These are phyloP conservation scores for Drosophila atroscutellata DNA, from an alignment of 2,888 invertebrate species.

Conservation along the genomic window DNA sequence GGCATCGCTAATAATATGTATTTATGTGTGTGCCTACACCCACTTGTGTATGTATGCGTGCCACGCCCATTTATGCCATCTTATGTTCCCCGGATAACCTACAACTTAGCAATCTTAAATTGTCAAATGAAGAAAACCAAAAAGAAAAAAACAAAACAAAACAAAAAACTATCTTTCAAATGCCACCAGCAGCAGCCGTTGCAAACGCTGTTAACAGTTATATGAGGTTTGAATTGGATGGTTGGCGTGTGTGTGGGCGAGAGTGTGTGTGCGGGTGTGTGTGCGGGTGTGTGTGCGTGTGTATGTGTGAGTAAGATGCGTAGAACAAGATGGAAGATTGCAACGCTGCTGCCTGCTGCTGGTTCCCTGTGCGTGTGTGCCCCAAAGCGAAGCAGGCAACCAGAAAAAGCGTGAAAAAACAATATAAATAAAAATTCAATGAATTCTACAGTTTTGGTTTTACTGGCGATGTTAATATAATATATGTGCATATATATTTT, in stretches of 20 bases:
- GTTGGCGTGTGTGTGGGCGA: not conserved
- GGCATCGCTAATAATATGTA: conserved; percentile 26
- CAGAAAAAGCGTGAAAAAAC: conserved; percentile 66
- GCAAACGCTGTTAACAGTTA: conserved; percentile 1
- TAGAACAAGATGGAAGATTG: conserved; percentile 1
- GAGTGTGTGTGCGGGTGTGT: not conserved
- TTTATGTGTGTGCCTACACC: conserved; percentile 20
- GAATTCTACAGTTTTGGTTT: not conserved
- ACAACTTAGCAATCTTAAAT: conserved; percentile 32
- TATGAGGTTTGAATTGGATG: not conserved
- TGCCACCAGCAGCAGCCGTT: conserved; percentile 34
- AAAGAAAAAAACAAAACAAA: not conserved
- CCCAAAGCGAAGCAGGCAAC: conserved; percentile 38
- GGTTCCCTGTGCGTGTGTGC: conserved; percentile 36
- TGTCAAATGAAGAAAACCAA: conserved; percentile 7
- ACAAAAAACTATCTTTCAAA: conserved; percentile 21
- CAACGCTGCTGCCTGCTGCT: conserved; percentile 31
- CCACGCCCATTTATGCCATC: conserved; percentile 17
- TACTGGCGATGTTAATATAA: not conserved
- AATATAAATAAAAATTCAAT: conserved; percentile 48
- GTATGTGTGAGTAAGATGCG: not conserved
- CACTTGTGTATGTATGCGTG: conserved; percentile 21
- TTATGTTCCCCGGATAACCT: conserved; percentile 25
- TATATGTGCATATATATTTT: not conserved
- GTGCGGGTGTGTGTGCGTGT: not conserved